A percentile compares a stretch with the other conserved stretches of the same genome.
These are phyloP conservation scores for Saimiri boliviensis DNA, from an alignment of 2,113 vertebrate species.

Conservation along the genomic window DNA sequence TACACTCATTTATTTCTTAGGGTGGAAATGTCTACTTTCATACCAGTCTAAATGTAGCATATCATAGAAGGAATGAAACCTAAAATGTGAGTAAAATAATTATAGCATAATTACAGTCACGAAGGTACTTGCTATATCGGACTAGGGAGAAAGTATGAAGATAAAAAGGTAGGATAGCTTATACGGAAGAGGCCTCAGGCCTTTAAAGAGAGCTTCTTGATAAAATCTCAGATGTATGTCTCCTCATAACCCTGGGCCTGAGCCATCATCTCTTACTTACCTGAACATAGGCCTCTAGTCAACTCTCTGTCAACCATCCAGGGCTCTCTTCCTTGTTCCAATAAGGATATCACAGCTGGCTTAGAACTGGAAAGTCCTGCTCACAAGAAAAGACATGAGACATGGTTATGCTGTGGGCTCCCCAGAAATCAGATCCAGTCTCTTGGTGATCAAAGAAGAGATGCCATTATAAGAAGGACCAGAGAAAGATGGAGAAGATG, in stretches of 20 bases:
- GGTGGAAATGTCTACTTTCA: not conserved
- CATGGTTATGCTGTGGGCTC: constrained; percentile 19
- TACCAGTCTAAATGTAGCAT: not conserved
- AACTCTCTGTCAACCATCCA: constrained; percentile 38
- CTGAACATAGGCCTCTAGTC: constrained; percentile 50
- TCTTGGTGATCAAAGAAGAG: constrained; percentile 4
- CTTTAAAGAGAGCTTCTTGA: not conserved
- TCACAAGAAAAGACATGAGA: constrained; percentile 53
- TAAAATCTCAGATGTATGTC: not conserved
- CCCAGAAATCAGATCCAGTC: not conserved
- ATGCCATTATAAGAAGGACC: not conserved
- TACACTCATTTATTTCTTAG: not conserved
- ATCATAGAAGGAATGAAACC: constrained; percentile 8
- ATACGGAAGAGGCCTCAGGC: not conserved
- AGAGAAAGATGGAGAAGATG: constrained; percentile 13
- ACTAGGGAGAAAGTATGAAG: not conserved
- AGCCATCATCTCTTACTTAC: not conserved
- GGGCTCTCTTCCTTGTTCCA: constrained; percentile 61
- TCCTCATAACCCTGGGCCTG: not conserved
- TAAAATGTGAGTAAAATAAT: not conserved
- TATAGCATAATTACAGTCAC: not conserved
- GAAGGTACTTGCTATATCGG: not conserved
- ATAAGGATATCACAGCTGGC: constrained; percentile 58
- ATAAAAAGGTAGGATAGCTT: not conserved
- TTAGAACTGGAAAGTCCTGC: constrained; percentile 59